Evolutionary conservation across 2,113 vertebrate genomes (phyloP), one percentile per base, ranked within the genome.

Genomic region (Megatriorchis doriae): DNA sequence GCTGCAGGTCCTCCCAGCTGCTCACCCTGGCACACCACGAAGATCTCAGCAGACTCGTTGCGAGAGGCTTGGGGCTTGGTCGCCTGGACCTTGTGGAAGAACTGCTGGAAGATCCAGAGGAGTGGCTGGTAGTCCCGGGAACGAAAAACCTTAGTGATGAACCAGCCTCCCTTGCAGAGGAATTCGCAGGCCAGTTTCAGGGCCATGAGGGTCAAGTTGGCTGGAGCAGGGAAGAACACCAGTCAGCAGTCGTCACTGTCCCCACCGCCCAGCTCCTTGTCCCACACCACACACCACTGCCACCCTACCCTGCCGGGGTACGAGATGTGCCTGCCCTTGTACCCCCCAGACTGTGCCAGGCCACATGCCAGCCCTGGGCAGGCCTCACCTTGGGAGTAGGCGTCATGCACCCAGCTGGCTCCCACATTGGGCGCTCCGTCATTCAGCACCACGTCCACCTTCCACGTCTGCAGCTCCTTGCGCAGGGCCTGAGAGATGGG

Each of bases 71-170:
- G 99, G 0, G 99, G 99, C 43, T 99, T 99, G 73, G 99, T 99
- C 94, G 99, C 98, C 93, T 99, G 99, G 23, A 99, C 99, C 72
- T 99, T 99, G 86, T 92, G 98, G 96, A 99, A 99, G 84, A 99
- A 98, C 97, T 99, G 99, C 97, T 99, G 99, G 96, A 99, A 99
- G 97, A 99, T 99, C 99, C 99, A 99, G 7, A 99, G 97, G 8
- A 99, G 98, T 0, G 99, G 98, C 93, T 99, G 99, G 93, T 99
- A 99, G 94, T 99, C 99, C 74, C 99, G 98, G 43, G 99, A 99
- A 53, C 99, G 99, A 94, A 99, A 99, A 13, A 99, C 99, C 95
- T 99, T 99, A 18, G 99, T 99, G 97, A 99, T 98, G 58, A 99
- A 99, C 58, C 98, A 99, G 68, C 99, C 99, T 0, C 99, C 99